Evolutionary conservation across 2,888 invertebrate species (phyloP).

Genomic region (Lasioglossum morio): DNA sequence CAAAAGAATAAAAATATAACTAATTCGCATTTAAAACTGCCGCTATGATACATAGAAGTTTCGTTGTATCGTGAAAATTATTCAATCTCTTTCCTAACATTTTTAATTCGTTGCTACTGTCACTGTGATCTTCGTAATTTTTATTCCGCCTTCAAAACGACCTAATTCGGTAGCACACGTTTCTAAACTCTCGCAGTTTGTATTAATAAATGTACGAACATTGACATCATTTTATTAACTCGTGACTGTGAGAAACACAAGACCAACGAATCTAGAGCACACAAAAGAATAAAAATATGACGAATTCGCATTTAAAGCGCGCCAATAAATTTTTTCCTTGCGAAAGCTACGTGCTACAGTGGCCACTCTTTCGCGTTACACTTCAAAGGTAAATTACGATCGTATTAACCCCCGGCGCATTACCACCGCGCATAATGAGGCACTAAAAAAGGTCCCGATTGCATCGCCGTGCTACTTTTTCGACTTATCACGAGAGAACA

Average conservation of each 20-base stretch:
- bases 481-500: neutral
- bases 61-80: neutral
- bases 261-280: neutral
- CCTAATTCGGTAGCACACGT: neutral
- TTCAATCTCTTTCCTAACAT: neutral
- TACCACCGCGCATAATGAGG: neutral
- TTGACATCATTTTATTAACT: neutral
- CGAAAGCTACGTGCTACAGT: neutral
- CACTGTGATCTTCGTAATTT: neutral
- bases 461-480: neutral
- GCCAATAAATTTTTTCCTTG: neutral
- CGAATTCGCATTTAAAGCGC: neutral
- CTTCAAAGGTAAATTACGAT: neutral
- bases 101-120: neutral
- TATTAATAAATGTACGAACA: neutral
- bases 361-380: neutral
- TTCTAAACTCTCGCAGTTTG: neutral
- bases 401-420: neutral
- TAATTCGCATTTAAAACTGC: neutral
- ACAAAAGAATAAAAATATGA: neutral
- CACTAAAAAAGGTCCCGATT: neutral
- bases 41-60: too few relatives aligned
- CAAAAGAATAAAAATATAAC: neutral
- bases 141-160: neutral
- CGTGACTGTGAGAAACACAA: neutral